phyloP scores from a whole-genome alignment of 2,888 invertebrate species.

The Cephus nigrinus region DNA sequence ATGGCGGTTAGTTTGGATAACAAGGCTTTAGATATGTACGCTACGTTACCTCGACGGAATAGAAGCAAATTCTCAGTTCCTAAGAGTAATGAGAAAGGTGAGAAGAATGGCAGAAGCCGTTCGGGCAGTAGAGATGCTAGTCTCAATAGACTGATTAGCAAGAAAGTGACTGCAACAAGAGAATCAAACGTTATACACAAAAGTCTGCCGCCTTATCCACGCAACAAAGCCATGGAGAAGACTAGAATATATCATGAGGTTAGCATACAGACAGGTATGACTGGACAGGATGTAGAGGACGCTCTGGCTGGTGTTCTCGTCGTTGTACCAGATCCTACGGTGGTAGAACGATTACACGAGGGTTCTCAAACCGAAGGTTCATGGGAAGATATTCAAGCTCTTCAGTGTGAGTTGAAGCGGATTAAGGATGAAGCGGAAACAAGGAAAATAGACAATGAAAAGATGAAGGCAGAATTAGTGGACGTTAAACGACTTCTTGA shows the following conservation, averaged over 20 bases:
- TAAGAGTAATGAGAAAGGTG: conserved; percentile 69
- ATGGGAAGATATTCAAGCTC: conserved; percentile 73
- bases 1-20: conserved; percentile 60
- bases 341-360: conserved; percentile 68
- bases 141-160: conserved; percentile 59
- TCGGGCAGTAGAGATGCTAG: conserved; percentile 68
- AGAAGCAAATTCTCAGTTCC: conserved; percentile 58
- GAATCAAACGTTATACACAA: conserved; percentile 57
- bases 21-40: conserved; percentile 77
- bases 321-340: conserved; percentile 53
- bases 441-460: conserved; percentile 67
- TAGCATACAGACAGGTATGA: conserved; percentile 80
- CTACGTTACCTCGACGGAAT: conserved; percentile 80
- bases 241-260: conserved; percentile 86
- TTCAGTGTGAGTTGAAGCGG: conserved; percentile 70
- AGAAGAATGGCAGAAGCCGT: conserved; percentile 62
- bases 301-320: conserved; percentile 74
- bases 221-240: conserved; percentile 64
- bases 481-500: conserved; percentile 73
- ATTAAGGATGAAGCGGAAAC: conserved; percentile 66
- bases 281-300: conserved; percentile 78
- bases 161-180: conserved; percentile 39
- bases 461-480: conserved; percentile 70
- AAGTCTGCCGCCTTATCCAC: conserved; percentile 68
- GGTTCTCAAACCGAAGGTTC: conserved; percentile 76